These are phyloP conservation scores for Grapholita molesta DNA, from an alignment of 1,140 invertebrate genomes.

Conservation along the genomic window DNA sequence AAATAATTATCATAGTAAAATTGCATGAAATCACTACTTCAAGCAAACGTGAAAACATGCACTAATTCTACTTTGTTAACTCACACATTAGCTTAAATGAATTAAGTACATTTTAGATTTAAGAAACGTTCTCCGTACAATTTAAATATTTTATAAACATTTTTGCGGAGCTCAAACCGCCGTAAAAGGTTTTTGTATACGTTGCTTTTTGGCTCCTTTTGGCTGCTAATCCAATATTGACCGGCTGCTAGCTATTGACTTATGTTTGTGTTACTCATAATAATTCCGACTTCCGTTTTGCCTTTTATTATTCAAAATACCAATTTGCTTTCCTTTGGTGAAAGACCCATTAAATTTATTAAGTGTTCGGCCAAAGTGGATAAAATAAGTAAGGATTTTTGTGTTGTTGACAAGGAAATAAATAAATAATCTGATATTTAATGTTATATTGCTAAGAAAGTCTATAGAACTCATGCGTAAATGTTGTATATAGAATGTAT, in stretches of 20 bases:
- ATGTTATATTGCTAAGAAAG: background rate
- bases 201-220: conserved; percentile 77
- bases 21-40: too few species aligned
- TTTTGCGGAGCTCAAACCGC: conserved; percentile 69
- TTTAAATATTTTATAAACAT: conserved; percentile 69
- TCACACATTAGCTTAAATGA: too few species aligned
- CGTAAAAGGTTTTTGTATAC: conserved; percentile 78
- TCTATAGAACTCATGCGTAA: background rate
- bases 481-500: too few species aligned
- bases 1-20: too few species aligned
- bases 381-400: conserved; percentile 6
- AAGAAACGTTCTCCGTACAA: conserved; percentile 41
- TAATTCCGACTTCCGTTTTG: conserved; percentile 56
- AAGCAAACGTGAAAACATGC: too few species aligned
- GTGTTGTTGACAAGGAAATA: background rate
- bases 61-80: too few species aligned
- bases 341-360: conserved; percentile 51
- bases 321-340: conserved; percentile 67
- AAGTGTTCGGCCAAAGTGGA: conserved; percentile 30
- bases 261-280: conserved; percentile 76
- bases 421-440: background rate
- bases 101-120: background rate
- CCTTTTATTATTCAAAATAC: conserved; percentile 78
- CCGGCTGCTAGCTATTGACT: conserved; percentile 74
- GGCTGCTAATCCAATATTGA: conserved; percentile 76